Evolutionary conservation across 2,113 vertebrate species (phyloP).

Genomic region (Hypocryptadius cinnamomeus): DNA sequence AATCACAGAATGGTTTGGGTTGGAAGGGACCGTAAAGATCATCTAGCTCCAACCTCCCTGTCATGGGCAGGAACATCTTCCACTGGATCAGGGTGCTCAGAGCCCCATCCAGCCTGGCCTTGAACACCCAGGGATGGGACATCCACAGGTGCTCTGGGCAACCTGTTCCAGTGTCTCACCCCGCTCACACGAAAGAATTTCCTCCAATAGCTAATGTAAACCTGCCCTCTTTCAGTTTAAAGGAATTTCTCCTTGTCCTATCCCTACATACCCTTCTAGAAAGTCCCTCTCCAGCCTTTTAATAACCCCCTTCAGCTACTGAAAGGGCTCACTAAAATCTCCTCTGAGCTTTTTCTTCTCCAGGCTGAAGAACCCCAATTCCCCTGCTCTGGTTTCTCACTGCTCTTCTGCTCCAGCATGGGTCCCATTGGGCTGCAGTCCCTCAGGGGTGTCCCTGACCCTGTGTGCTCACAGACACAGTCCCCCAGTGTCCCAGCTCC

Average conservation of each 20-base stretch:
- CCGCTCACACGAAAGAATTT: background rate
- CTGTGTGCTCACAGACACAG: background rate
- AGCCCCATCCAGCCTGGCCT: background rate
- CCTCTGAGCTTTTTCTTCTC: background rate
- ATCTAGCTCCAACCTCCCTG: background rate
- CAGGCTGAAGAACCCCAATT: background rate
- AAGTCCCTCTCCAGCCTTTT: background rate
- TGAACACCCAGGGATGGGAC: background rate
- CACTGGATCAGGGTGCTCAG: background rate
- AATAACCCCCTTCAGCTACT: background rate
- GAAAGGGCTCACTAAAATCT: background rate
- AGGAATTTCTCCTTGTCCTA: background rate
- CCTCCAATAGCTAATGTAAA: background rate
- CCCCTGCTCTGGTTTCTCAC: background rate
- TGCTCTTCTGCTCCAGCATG: background rate
- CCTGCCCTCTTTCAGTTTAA: background rate
- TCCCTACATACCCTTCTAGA: background rate
- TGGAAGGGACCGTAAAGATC: background rate
- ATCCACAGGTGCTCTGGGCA: background rate
- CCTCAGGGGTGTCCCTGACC: too few relatives aligned
- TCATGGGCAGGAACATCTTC: background rate
- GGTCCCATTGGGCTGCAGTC: rapidly evolving
- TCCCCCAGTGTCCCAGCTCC: too few relatives aligned
- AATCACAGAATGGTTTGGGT: background rate
- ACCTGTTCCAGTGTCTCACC: background rate